Conservation (phyloP, 1,140 invertebrate species). For the Globodera rostochiensis region DNA sequence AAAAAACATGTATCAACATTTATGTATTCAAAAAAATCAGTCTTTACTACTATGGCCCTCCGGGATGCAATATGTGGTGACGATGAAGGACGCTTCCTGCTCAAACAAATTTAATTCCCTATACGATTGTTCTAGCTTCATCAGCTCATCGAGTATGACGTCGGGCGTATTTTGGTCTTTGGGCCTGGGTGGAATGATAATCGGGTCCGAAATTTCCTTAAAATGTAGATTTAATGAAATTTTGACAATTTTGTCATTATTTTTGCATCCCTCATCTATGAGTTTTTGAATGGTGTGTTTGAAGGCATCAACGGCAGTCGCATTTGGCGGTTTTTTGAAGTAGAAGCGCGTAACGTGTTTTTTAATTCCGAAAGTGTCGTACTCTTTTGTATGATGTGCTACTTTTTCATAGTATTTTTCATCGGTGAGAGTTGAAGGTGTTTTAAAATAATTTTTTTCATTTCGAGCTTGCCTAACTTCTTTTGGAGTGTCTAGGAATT, state of each 20-base stretch:
- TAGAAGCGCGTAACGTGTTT: too few species aligned
- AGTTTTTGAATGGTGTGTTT: background rate
- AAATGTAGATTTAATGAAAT: background rate
- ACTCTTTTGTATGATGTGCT: too few species aligned
- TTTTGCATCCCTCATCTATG: background rate
- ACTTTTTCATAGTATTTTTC: too few species aligned
- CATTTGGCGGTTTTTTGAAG: too few species aligned
- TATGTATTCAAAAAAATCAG: background rate
- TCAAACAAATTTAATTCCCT: background rate
- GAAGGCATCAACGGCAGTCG: background rate
- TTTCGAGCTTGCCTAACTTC: too few species aligned
- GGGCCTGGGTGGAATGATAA: background rate
- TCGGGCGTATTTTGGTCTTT: background rate
- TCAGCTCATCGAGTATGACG: background rate
- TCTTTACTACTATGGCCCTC: too few species aligned
- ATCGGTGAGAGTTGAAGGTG: too few species aligned
- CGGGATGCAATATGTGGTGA: background rate
- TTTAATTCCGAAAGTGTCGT: too few species aligned
- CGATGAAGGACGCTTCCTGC: background rate
- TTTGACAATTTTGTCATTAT: background rate
- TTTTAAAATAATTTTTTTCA: too few species aligned
- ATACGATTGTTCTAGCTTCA: background rate
- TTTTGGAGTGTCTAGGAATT: too few species aligned
- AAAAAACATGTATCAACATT: background rate
- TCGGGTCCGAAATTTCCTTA: background rate